Conservation (phyloP, 2,888 invertebrate species). For the Miltochrista miniata region DNA sequence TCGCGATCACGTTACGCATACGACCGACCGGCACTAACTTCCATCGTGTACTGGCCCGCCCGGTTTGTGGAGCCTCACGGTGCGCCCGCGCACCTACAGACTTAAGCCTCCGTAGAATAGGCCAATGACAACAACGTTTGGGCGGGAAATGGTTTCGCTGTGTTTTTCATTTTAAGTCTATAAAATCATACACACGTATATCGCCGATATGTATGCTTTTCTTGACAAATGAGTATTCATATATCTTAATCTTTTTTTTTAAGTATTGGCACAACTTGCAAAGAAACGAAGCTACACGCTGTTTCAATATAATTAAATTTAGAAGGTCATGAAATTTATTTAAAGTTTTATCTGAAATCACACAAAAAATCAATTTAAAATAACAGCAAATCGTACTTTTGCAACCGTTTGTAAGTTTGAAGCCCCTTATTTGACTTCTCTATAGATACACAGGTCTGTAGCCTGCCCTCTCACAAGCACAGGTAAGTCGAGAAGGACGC, state of each 20-base stretch:
- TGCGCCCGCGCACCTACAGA: conserved; percentile 72
- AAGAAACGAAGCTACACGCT: no score
- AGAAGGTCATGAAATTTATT: no score
- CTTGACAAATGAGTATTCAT: no score
- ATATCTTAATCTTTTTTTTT: no score
- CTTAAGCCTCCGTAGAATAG: conserved; percentile 39
- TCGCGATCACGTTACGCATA: conserved; percentile 62
- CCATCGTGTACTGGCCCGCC: conserved; percentile 77
- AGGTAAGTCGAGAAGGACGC: conserved; percentile 71
- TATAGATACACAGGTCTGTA: conserved; percentile 44
- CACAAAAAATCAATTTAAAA: no score
- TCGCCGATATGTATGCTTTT: no score
- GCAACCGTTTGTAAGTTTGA: no score
- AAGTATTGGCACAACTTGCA: no score
- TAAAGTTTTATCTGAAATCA: no score
- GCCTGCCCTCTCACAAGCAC: conserved; percentile 62
- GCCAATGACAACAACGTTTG: conserved; percentile 33
- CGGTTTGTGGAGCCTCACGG: conserved; percentile 57
- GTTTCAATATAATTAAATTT: no score
- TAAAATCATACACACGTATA: not conserved
- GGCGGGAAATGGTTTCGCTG: conserved; percentile 46
- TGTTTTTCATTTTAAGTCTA: not conserved
- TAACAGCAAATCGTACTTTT: no score
- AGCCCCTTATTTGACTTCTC: conserved; percentile 29
- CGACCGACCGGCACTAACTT: conserved; percentile 68